Evolutionary conservation across 1,140 invertebrate species (phyloP).

Genomic region (Apis dorsata): DNA sequence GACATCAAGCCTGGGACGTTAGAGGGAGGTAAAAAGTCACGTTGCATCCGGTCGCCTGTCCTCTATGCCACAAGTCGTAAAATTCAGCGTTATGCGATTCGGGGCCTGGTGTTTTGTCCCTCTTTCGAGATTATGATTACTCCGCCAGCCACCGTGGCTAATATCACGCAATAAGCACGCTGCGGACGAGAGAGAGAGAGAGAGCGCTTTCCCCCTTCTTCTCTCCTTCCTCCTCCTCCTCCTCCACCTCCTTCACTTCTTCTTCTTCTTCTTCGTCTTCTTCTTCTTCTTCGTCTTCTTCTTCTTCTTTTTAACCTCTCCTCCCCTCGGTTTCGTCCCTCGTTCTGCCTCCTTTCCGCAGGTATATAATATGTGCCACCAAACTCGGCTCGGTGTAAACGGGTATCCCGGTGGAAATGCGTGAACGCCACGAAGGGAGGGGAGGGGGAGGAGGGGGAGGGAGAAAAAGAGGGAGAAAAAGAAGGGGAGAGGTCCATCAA

Average conservation of each 20-base stretch:
- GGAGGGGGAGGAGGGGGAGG: not conserved
- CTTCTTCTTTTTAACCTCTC: not conserved
- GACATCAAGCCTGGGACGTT: conserved; percentile 52
- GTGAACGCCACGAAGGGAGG: not conserved
- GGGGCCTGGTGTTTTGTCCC: conserved; percentile 72
- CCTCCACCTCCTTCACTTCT: not conserved
- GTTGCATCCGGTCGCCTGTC: conserved; percentile 70
- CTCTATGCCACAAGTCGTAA: conserved; percentile 70
- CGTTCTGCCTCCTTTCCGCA: conserved; percentile 42
- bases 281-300: not conserved
- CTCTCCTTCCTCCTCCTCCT: not conserved
- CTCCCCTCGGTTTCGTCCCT: conserved; percentile 17
- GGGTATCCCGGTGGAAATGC: conserved; percentile 59
- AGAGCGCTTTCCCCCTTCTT: conserved; percentile 11
- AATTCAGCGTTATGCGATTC: conserved; percentile 72
- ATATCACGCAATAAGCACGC: conserved; percentile 74
- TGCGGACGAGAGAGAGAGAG: conserved; percentile 42
- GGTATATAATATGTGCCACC: conserved; percentile 66
- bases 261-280: not conserved
- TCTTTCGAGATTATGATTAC: conserved; percentile 74
- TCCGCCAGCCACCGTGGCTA: conserved; percentile 72
- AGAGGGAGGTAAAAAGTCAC: conserved; percentile 66
- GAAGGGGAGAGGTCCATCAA: conserved; percentile 51
- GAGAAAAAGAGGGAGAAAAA: not conserved
- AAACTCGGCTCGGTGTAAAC: conserved; percentile 61